Evolutionary conservation across 2,113 vertebrate genomes (phyloP), one percentile per base, ranked within the genome.

Genomic region (Epinephelus moara): DNA sequence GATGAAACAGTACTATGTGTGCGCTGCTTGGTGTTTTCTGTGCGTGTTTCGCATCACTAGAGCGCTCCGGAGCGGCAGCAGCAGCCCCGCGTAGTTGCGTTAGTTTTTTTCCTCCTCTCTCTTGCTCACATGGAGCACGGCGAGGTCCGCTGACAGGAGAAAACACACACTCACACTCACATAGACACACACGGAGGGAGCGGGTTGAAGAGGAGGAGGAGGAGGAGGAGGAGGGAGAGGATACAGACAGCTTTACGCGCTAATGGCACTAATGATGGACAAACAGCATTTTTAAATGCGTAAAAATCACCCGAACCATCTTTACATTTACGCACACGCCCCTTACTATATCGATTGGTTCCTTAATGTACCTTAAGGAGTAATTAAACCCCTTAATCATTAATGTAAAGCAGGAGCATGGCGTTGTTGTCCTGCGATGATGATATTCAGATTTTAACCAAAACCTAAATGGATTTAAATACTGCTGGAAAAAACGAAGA

Each of bases 61-160:
- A 53, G 78, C 85, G 82, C 88, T 79, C 78, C 33, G 55, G 79
- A 80, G 86, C 71, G 13, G 62, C 75, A 30, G 81, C 61, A 69
- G 83, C 67, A 57, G 85, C 81, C 13, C 62, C n/a, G 81, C 18
- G 86, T 75, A 89, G 88, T 89, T 88, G 88, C 90, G 90, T 87
- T 77, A 86, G 82, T 91, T 79, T 81, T 74, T 79, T 59, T 21
- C 23, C 33, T 30, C 30, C 59, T 53, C n/a, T 40, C 55, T 68
- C 18, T 23, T 72, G 70, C 90, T 91, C 90, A 93, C 90, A 91
- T 90, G 91, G 88, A 82, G 71, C 84, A 81, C 88, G 56, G 89
- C 82, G 86, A 86, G 89, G 85, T 91, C 83, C 85, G 89, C 85
- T 92, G 88, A 93, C 92, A 91, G 88, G 82, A 82, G 88, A 78